These are phyloP conservation scores for Zygaena filipendulae DNA, from an alignment of 2,888 invertebrate genomes.

Conservation along the genomic window DNA sequence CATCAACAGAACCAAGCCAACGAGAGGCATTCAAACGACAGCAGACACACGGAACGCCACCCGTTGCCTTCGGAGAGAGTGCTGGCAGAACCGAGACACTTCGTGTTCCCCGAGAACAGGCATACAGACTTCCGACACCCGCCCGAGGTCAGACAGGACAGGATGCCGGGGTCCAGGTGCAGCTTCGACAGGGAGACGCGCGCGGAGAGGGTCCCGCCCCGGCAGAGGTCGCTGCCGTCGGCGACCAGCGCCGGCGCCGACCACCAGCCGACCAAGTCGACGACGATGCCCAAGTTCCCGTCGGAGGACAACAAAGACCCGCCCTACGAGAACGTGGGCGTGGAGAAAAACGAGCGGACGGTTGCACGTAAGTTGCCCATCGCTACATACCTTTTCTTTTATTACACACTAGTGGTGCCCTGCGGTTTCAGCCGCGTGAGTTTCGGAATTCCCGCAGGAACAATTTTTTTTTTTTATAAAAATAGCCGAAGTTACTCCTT, in stretches of 20 bases:
- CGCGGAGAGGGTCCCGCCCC: constrained; percentile 43
- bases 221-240: constrained; percentile 50
- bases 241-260: constrained; percentile 41
- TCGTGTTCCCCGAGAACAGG: constrained; percentile 7
- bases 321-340: constrained; percentile 51
- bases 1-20: constrained; percentile 8
- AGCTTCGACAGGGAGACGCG: constrained; percentile 28
- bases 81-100: constrained; percentile 3
- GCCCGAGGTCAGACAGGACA: constrained; percentile 23
- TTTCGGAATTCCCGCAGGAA: too few relatives aligned
- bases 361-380: constrained; percentile 54
- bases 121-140: constrained; percentile 30
- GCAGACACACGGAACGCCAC: constrained; percentile 6
- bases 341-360: constrained; percentile 46
- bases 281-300: constrained; percentile 68
- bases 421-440: too few relatives aligned
- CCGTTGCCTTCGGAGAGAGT: too few relatives aligned
- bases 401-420: too few relatives aligned
- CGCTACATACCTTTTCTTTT: constrained; percentile 1
- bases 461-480: too few relatives aligned
- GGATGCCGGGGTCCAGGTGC: constrained; percentile 16
- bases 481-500: too few relatives aligned
- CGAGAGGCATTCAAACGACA: constrained; percentile 12
- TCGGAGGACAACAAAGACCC: constrained; percentile 50
- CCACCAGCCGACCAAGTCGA: constrained; percentile 62